Evolutionary conservation across 1,140 invertebrate species (phyloP), one percentile per base, ranked within the genome.

Genomic region (Coelopa frigida): DNA sequence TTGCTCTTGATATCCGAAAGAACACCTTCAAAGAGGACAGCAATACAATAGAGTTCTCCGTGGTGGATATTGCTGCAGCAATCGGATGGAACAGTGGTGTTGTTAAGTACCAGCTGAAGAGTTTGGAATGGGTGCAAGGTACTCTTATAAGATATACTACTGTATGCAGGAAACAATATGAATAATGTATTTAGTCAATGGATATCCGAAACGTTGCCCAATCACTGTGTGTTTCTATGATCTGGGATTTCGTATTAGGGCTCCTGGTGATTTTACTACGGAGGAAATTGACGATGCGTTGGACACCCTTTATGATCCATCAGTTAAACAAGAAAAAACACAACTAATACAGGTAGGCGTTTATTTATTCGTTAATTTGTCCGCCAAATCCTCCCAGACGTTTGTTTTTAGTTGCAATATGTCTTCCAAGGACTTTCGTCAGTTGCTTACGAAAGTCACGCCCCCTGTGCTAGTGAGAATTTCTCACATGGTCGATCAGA

Each of bases 71-170:
- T 42, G 85, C 91, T 29, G 78, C 88, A 14, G 78, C 79, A 18
- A 87, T 96, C 68, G 89, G 89, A 0, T 94, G 89, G 87, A 84
- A 92, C 59, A 93, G 89, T 71, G 85, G 85, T 3, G 76, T 86
- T 41, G 84, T 91, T 5, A 95, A 94, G 66, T 83, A 83, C 68
- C 83, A 94, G 61, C 72, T 98, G 4, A 94, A 93, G 72, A 82
- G 84, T 56, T 73, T 96, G 10, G 89, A 94, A 75, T 98, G 92
- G 92, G 77, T 73, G 21, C 77, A 74, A 57, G 76, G 79, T 82
- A 44, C 18, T 33, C 12, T 14, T 5, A 11, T 12, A n/a, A 24
- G 21, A 11, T 24, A 32, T 37, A 8, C 42, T n/a, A 17, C 11
- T 42, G 3, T 12, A 26, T 43, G 17, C 15, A 39, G 5, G 36